Conservation (phyloP, 2,888 invertebrate genomes). For the Theristus sp. region DNA sequence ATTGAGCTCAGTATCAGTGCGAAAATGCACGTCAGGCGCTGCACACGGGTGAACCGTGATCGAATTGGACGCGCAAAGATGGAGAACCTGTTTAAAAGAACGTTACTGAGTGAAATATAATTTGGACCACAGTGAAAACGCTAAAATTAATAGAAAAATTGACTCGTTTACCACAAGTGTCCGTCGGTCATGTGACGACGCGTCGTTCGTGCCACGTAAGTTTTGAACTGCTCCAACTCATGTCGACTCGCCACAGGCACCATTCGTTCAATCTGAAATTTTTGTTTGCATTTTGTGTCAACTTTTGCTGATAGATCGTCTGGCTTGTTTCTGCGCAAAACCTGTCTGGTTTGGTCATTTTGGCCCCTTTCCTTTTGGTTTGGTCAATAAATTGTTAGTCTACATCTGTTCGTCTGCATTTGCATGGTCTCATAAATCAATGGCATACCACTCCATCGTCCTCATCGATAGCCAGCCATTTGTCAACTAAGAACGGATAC, state of each 20-base stretch:
- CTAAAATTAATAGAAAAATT: too few relatives aligned
- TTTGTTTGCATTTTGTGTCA: background rate
- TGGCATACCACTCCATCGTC: conserved; percentile 1
- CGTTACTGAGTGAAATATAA: too few relatives aligned
- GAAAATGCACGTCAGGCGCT: conserved; percentile 36
- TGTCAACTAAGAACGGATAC: conserved; percentile 2
- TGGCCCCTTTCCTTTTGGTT: too few relatives aligned
- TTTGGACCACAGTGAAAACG: too few relatives aligned
- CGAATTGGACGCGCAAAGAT: conserved; percentile 36
- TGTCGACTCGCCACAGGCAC: conserved; percentile 35
- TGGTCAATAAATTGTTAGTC: too few relatives aligned
- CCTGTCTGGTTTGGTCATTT: background rate
- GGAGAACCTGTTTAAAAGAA: conserved; percentile 36
- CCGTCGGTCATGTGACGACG: conserved; percentile 35
- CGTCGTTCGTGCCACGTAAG: conserved; percentile 32
- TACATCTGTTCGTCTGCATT: too few relatives aligned
- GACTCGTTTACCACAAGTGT: conserved; percentile 37
- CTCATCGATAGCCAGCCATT: conserved; percentile 5
- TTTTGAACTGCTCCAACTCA: conserved; percentile 33
- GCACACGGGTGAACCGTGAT: conserved; percentile 35
- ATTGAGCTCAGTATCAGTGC: conserved; percentile 36
- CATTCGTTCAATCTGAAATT: conserved; percentile 30
- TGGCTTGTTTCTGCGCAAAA: too few relatives aligned
- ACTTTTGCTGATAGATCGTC: background rate
- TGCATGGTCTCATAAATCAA: background rate